A percentile compares a stretch with the other conserved stretches of the same genome.
Evolutionary conservation across 2,113 vertebrate genomes (phyloP).

Genomic region (Aegithalos caudatus): DNA sequence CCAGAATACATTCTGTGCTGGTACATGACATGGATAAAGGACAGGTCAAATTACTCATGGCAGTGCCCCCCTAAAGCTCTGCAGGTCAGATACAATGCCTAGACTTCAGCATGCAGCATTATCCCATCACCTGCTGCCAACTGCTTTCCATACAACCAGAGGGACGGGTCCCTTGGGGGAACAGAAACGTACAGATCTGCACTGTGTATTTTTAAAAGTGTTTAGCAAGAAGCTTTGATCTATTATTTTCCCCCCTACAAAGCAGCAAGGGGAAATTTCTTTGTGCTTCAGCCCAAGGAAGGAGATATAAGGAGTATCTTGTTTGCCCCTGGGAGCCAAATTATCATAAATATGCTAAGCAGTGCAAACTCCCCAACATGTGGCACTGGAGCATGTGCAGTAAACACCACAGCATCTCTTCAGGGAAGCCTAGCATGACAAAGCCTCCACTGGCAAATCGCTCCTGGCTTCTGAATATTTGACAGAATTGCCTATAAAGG

Average conservation of each 20-base stretch:
- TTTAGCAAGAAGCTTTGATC: constrained; percentile 55
- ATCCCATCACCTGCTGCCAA: not conserved
- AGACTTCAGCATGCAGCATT: not conserved
- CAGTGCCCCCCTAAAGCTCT: not conserved
- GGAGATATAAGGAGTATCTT: not conserved
- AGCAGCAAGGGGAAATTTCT: constrained; percentile 27
- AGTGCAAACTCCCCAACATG: constrained; percentile 45
- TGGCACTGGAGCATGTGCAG: constrained; percentile 26
- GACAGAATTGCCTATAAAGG: not conserved
- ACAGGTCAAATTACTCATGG: not conserved
- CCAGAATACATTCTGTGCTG: not conserved
- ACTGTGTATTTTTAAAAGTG: constrained; percentile 55
- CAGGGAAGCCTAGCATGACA: not conserved
- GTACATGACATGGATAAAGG: not conserved
- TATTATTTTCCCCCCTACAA: constrained; percentile 20
- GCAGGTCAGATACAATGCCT: not conserved
- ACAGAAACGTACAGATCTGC: not conserved
- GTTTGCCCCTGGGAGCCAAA: constrained; percentile 21
- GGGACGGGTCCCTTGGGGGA: not conserved
- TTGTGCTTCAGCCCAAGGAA: constrained; percentile 21
- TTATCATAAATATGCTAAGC: constrained; percentile 60
- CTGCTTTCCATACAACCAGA: not conserved
- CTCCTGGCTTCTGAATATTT: not conserved
- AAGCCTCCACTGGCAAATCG: not conserved
- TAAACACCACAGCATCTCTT: constrained; percentile 1